These are phyloP conservation scores for Buteo buteo DNA, from an alignment of 2,113 vertebrate genomes.

Conservation along the genomic window DNA sequence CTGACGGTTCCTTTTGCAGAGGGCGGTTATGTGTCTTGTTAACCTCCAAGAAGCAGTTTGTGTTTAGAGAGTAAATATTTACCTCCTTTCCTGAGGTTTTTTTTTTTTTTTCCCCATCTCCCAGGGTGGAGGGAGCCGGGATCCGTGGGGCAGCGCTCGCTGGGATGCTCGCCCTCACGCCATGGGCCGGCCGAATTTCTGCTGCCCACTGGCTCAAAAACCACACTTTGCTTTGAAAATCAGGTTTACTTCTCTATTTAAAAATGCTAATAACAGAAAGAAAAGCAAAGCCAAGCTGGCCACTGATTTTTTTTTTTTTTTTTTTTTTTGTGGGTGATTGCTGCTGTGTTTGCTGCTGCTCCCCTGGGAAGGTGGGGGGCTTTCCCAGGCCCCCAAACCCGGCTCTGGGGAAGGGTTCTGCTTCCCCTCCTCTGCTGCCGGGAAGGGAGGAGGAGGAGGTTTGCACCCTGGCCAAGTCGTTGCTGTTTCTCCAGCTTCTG, in stretches of 20 bases:
- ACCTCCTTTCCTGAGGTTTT: background rate
- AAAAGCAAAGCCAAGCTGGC: background rate
- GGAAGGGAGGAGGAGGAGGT: background rate
- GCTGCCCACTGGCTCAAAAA: background rate
- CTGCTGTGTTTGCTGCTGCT: background rate
- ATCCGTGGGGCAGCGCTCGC: background rate
- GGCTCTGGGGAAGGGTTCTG: background rate
- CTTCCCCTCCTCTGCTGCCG: background rate
- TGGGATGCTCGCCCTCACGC: background rate
- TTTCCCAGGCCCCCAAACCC: background rate
- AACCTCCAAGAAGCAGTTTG: background rate
- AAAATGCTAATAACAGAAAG: background rate
- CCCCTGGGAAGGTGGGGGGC: accelerated
- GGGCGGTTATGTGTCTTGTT: background rate
- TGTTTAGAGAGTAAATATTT: constrained; percentile 41
- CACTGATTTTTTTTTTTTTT: background rate
- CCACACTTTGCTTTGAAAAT: background rate
- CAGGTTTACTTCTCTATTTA: accelerated
- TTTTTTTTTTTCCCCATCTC: background rate
- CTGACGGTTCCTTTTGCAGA: background rate
- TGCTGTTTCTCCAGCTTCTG: background rate
- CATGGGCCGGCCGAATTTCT: background rate
- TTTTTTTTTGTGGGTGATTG: background rate
- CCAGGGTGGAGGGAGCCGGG: background rate
- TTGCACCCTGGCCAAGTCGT: background rate